Conservation (phyloP, 2,888 invertebrate species). For the Catocala sponsa region DNA sequence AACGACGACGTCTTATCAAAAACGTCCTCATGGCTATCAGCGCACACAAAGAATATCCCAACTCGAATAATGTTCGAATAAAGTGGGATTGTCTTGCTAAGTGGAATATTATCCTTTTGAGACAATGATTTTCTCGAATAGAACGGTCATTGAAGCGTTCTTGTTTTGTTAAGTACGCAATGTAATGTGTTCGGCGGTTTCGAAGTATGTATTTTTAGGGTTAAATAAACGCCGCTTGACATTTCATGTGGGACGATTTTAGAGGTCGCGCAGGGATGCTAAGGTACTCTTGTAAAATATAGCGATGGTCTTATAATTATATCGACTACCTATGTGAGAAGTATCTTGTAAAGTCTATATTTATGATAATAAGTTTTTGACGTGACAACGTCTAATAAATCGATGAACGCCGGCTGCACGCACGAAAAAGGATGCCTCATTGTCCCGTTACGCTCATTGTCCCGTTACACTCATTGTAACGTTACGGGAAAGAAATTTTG, state of each 20-base stretch:
- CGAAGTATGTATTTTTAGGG: conserved; percentile 38
- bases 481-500: too few species aligned
- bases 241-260: conserved; percentile 4
- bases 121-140: conserved; percentile 57
- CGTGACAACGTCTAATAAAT: too few species aligned
- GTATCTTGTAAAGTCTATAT: too few species aligned
- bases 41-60: conserved; percentile 47
- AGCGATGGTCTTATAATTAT: too few species aligned
- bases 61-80: conserved; percentile 60
- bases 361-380: too few species aligned
- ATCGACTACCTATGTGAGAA: too few species aligned
- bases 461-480: too few species aligned
- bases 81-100: conserved; percentile 61
- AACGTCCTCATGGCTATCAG: conserved; percentile 43
- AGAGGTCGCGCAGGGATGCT: neutral
- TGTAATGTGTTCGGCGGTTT: conserved; percentile 40
- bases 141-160: conserved; percentile 41
- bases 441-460: too few species aligned
- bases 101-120: conserved; percentile 66
- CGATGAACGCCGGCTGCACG: too few species aligned
- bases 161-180: conserved; percentile 47
- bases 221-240: conserved; percentile 35
- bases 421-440: too few species aligned
- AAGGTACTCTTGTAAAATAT: too few species aligned
- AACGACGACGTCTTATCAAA: conserved; percentile 45